A percentile compares a stretch with the other conserved stretches of the same genome.
Conservation (phyloP, 2,113 vertebrate species). For the Indri indri region DNA sequence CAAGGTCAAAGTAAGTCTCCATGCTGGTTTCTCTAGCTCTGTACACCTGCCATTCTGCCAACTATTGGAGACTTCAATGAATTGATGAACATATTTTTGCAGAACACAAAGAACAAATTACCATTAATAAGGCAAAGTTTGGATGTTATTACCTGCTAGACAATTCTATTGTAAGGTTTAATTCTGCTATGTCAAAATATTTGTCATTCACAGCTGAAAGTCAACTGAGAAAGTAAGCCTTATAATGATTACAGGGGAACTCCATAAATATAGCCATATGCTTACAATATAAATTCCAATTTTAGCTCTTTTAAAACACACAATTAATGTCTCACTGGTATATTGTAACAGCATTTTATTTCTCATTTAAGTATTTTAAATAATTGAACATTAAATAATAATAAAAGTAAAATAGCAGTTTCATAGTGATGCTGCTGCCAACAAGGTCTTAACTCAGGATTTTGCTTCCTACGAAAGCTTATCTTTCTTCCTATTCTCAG, state of each 20-base stretch:
- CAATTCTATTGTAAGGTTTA: neutral
- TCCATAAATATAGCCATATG: slow-evolving; percentile 38
- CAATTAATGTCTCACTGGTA: slow-evolving; percentile 31
- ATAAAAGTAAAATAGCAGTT: slow-evolving; percentile 55
- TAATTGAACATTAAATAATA: slow-evolving; percentile 65
- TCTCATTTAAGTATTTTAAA: slow-evolving; percentile 63
- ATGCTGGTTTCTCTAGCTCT: neutral
- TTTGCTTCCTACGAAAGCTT: neutral
- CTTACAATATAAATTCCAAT: slow-evolving; percentile 48
- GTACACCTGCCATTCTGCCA: neutral
- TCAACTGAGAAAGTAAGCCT: slow-evolving; percentile 50
- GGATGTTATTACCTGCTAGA: neutral
- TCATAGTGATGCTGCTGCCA: neutral
- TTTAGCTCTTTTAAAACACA: slow-evolving; percentile 65
- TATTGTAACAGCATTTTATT: slow-evolving; percentile 51
- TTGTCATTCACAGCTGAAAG: slow-evolving; percentile 51
- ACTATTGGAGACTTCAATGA: neutral
- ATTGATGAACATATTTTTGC: neutral
- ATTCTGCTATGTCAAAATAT: slow-evolving; percentile 9
- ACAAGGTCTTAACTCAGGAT: slow-evolving; percentile 21
- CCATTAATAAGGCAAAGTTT: neutral
- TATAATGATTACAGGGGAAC: slow-evolving; percentile 46
- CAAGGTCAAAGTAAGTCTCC: neutral
- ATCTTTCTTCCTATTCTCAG: neutral
- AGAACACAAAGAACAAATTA: neutral